These are phyloP conservation scores for Ypsolopha scabrella DNA, from an alignment of 2,888 invertebrate species.

Conservation along the genomic window DNA sequence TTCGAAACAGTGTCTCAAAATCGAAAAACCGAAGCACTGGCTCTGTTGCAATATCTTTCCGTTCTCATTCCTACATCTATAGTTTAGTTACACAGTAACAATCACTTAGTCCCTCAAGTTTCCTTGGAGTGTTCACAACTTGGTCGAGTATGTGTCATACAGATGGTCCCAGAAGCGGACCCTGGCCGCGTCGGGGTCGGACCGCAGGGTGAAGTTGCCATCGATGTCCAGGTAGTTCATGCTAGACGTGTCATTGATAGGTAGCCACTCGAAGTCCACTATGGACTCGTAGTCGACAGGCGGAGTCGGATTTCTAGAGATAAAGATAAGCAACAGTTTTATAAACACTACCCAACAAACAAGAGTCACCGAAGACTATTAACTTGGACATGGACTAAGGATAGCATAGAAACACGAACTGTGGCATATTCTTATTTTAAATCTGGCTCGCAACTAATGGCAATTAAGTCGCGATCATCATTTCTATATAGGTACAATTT, in stretches of 20 bases:
- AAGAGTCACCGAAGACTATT: too few relatives aligned
- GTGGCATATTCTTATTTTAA: too few relatives aligned
- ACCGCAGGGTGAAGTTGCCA: slow-evolving; percentile 55
- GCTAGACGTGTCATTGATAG: slow-evolving; percentile 45
- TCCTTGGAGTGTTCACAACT: neutral
- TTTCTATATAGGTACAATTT: too few relatives aligned
- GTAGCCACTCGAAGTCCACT: slow-evolving; percentile 63
- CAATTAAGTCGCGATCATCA: too few relatives aligned
- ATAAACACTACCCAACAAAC: too few relatives aligned
- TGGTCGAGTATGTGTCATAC: slow-evolving; percentile 30
- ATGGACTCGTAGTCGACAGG: slow-evolving; percentile 56
- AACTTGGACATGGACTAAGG: too few relatives aligned
- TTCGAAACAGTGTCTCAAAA: too few relatives aligned
- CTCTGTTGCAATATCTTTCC: too few relatives aligned
- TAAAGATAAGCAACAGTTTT: neutral
- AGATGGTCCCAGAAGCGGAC: slow-evolving; percentile 70
- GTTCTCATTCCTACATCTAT: too few relatives aligned
- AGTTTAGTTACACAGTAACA: slow-evolving; percentile 2
- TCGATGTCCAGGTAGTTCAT: slow-evolving; percentile 67
- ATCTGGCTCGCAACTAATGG: too few relatives aligned
- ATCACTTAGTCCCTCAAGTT: neutral
- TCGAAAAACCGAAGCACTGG: too few relatives aligned
- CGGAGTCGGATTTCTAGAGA: slow-evolving; percentile 66
- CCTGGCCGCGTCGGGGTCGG: slow-evolving; percentile 64
- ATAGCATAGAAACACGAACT: too few relatives aligned